Evolutionary conservation across 37 sponge, comb jelly and placozoan species (phyloP), one percentile per base, ranked within the genome.

Genomic region (Axinella damicornis): DNA sequence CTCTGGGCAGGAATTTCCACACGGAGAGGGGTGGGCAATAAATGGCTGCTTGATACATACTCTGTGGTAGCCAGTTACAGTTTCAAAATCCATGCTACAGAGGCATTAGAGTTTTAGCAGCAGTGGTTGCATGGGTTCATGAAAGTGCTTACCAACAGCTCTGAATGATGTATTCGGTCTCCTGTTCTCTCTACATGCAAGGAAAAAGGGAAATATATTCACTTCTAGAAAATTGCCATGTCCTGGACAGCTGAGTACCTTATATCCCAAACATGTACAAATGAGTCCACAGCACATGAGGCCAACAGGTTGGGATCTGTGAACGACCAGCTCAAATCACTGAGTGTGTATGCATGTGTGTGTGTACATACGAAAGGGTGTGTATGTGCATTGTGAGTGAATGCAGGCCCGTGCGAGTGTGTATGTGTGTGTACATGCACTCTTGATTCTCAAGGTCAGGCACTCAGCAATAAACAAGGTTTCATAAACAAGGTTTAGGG

Each of bases 191-290:
- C 82, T 78, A 65, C 21, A 56, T 6, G 34, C 35, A 63, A 19
- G 57, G 54, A 6, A 36, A 9, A 46, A 46, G 9, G 46, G 9
- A 46, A 46, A 46, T 46, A 46, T 46, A 12, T 9, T 46, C 4
- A 46, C 46, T 46, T 46, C 9, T 9, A 12, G 46, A 46, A 46
- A 46, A 46, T 46, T 46, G 46, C 9, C 6, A n/a, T 28, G 61
- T 83, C 67, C n/a, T n/a, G n/a, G n/a, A n/a, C n/a, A n/a, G n/a
- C n/a, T n/a, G n/a, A n/a, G n/a, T n/a, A 93, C 96, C 96, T 83
- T 28, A 89, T 75, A 41, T 96, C 97, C 97, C 97, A 96, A 33
- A 94, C 69, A 40, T 96, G 82, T 41, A 96, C 85, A 68, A 65
- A 96, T 0, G 94, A 81, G 65, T 96, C 97, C 30, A 82, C 84